Evolutionary conservation across 2,888 invertebrate species (phyloP), one percentile per base, ranked within the genome.

Genomic region (Operophtera brumata): DNA sequence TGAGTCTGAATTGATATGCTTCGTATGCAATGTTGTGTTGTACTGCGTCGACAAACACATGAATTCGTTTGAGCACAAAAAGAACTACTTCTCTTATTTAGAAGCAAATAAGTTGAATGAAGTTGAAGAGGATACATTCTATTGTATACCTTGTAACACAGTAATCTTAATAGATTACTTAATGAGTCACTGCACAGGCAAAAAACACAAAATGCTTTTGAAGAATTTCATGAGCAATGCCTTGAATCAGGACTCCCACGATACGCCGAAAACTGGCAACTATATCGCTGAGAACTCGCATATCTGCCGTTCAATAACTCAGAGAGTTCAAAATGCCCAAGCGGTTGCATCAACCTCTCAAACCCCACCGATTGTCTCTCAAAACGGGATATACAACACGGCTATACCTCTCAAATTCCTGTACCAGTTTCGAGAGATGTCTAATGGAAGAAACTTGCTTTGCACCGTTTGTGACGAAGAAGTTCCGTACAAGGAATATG

Each of bases 391-490:
- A 3, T 43, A 14, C 13, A 46, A 56, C 10, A 47, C 49, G 4
- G 51, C 45, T 4, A 57, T 61, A 44, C 56, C 56, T 7, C 11
- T 61, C 0, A 61, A 59, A 42, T 44, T 47, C 9, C 11, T 59
- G 1, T 61, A 59, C 13, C 61, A 61, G 12, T 61, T 57, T 26
- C 26, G 45, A 30, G 52, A 59, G n/a, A 40, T 54, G 35, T 28
- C 46, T 1, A 49, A 51, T 5, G 10, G 41, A 0, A 47, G 13
- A 0, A 54, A 48, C 6, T 36, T 61, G 6, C 49, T 61, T 0
- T 61, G 61, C 36, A 52, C 49, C 0, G 39, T 61, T n/a, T 61
- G 61, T 9, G 48, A 58, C n/a, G 56, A 61, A 14, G 56, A 61
- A 26, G 42, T 61, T 0, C 11, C 26, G 0, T 57, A 52, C 44